Percentiles rank a stretch among this genome's conserved stretches.
phyloP scores from a whole-genome alignment of 2,797 vertebrate genomes.

The Sarcoramphus papa region DNA sequence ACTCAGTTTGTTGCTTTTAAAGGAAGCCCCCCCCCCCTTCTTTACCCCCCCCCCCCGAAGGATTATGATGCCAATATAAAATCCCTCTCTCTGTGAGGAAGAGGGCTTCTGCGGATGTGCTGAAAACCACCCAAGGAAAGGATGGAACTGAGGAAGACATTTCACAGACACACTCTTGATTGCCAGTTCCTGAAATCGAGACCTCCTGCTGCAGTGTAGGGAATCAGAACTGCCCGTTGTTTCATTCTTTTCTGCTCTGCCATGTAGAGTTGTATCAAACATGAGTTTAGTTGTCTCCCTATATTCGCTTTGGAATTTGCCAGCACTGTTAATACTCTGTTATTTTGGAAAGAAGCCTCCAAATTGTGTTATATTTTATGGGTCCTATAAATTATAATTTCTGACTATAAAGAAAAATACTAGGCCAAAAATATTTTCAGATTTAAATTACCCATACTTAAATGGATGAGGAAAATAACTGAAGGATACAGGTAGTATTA shows the following conservation, averaged over 20 bases:
- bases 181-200: not conserved
- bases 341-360: not conserved
- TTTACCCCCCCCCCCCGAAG: accelerated
- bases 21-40: not conserved
- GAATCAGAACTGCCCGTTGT: not conserved
- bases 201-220: not conserved
- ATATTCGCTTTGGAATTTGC: not conserved
- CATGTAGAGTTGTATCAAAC: not conserved
- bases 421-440: not conserved
- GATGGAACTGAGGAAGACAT: not conserved
- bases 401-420: not conserved
- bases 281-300: not conserved
- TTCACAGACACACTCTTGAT: not conserved
- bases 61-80: not conserved
- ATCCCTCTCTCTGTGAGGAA: not conserved
- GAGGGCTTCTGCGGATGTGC: not conserved
- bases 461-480: not conserved
- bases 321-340: not conserved
- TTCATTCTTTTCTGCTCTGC: not conserved
- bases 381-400: not conserved
- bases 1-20: not conserved
- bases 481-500: not conserved
- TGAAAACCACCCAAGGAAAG: not conserved
- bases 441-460: not conserved
- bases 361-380: not conserved